These are phyloP conservation scores for Crotalus horridus DNA, from an alignment of 2,113 vertebrate species.

Conservation along the genomic window DNA sequence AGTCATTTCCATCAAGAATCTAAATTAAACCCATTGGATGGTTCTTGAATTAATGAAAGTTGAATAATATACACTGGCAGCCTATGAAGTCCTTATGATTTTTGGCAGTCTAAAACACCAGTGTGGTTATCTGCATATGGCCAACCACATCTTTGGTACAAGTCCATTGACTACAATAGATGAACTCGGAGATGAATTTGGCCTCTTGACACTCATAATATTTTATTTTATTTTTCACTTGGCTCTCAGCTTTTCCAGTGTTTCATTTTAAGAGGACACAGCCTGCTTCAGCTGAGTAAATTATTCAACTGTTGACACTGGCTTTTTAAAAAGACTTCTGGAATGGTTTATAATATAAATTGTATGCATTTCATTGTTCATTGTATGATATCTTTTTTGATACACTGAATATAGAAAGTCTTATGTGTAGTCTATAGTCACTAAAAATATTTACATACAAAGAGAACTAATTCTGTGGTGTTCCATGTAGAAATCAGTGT, in stretches of 20 bases:
- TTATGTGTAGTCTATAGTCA: background rate
- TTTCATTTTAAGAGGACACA: background rate
- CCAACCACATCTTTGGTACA: background rate
- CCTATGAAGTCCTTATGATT: slow-evolving; percentile 37
- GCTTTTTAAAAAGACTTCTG: background rate
- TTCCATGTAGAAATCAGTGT: too few species aligned
- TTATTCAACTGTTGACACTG: background rate
- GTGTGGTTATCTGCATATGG: slow-evolving; percentile 42
- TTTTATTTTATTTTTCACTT: background rate
- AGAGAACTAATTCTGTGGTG: background rate
- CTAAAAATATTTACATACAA: background rate
- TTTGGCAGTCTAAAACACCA: slow-evolving; percentile 28
- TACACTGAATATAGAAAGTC: background rate
- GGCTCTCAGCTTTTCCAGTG: background rate
- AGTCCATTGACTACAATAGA: background rate
- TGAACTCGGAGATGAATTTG: background rate
- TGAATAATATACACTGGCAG: slow-evolving; percentile 58
- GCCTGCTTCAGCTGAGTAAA: background rate
- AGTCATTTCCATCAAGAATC: slow-evolving; percentile 56
- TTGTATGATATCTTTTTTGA: background rate
- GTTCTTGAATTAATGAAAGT: slow-evolving; percentile 67
- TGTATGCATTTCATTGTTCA: background rate
- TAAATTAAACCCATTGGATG: slow-evolving; percentile 60
- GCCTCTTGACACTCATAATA: background rate
- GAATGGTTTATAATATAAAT: background rate